Conservation (phyloP, 2,888 invertebrate genomes). For the Bembecia ichneumoniformis region DNA sequence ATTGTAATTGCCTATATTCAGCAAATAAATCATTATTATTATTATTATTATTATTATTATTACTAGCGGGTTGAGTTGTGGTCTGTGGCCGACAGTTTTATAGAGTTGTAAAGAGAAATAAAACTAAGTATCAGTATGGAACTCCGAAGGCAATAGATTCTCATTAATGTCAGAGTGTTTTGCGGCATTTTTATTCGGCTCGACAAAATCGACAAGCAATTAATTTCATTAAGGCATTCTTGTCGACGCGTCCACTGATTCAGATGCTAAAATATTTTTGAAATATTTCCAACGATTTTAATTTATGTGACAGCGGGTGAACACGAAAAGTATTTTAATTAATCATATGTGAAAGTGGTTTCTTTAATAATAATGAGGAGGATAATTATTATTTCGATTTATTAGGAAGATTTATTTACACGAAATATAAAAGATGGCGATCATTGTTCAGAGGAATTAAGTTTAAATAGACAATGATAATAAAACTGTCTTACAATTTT, state of each 20-base stretch:
- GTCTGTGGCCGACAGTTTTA: background rate
- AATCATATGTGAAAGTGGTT: constrained; percentile 14
- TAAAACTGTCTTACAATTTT: no score
- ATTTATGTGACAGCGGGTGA: constrained; percentile 9
- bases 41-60: no score
- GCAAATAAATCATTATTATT: no score
- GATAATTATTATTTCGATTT: no score
- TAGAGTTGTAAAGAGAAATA: background rate
- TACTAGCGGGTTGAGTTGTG: background rate
- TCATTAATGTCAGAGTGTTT: constrained; percentile 53
- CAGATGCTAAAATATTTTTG: background rate
- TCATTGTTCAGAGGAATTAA: no score
- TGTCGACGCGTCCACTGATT: constrained; percentile 27
- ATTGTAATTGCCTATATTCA: no score
- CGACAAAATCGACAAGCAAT: constrained; percentile 54
- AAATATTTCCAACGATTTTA: constrained; percentile 5
- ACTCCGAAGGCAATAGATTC: constrained; percentile 33
- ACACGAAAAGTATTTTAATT: constrained; percentile 61
- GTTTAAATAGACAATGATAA: no score
- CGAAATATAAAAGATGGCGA: no score
- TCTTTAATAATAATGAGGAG: no score
- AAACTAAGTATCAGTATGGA: background rate
- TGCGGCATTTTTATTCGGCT: constrained; percentile 40
- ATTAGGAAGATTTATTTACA: no score
- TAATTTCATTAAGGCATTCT: constrained; percentile 67